These are phyloP conservation scores for Apotomis betuletana DNA, from an alignment of 2,888 invertebrate genomes.

Conservation along the genomic window DNA sequence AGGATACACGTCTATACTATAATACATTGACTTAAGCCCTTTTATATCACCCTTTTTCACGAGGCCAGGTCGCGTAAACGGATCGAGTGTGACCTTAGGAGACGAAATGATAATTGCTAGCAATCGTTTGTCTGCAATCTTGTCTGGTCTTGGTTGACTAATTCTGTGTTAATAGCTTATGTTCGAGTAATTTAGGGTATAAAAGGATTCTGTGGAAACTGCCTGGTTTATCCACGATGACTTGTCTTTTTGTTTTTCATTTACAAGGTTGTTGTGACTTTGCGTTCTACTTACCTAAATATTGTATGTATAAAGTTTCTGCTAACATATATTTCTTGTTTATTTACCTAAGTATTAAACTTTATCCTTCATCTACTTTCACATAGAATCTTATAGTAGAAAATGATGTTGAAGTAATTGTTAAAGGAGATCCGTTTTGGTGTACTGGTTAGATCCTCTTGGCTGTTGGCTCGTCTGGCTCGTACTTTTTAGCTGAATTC, in stretches of 20 bases:
- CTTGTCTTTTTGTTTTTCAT: constrained; percentile 12
- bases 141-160: constrained; percentile 53
- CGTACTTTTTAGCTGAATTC: too few species aligned
- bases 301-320: too few species aligned
- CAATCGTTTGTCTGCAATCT: constrained; percentile 56
- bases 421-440: too few species aligned
- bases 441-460: too few species aligned
- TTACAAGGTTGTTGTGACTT: background rate
- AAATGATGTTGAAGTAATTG: too few species aligned
- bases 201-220: constrained; percentile 32
- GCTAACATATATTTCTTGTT: too few species aligned
- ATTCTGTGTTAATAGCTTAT: constrained; percentile 39
- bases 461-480: too few species aligned
- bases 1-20: constrained; percentile 61
- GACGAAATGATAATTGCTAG: constrained; percentile 74
- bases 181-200: constrained; percentile 23
- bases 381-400: too few species aligned
- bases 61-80: constrained; percentile 71
- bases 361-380: too few species aligned
- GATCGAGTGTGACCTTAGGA: constrained; percentile 75
- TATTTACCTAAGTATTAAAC: too few species aligned
- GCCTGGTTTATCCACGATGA: constrained; percentile 12
- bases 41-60: constrained; percentile 52
- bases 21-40: constrained; percentile 55
- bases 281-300: background rate